Conservation (phyloP, 2,113 vertebrate species). For the Esox niger region DNA sequence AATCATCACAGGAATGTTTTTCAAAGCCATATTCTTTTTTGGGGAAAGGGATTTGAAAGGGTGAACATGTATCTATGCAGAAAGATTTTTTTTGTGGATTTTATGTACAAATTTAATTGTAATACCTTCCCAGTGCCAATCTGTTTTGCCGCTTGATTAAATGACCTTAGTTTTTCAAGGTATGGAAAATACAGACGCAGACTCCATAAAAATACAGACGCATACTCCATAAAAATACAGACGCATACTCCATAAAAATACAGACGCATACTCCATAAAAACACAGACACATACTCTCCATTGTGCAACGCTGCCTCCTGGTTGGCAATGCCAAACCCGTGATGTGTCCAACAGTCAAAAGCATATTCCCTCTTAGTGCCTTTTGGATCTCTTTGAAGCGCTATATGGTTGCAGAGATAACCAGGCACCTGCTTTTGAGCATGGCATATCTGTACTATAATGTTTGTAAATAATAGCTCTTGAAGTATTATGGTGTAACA, state of each 20-base stretch:
- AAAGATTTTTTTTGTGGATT: too few relatives aligned
- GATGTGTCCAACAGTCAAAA: slow-evolving; percentile 11
- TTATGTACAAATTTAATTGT: too few relatives aligned
- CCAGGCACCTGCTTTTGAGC: slow-evolving; percentile 29
- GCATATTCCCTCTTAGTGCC: slow-evolving; percentile 5
- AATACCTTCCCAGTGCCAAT: too few relatives aligned
- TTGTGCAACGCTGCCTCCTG: background rate
- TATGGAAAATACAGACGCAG: background rate
- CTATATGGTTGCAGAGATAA: slow-evolving; percentile 41
- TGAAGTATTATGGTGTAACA: slow-evolving; percentile 34
- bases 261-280: background rate
- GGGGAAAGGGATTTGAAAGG: too few relatives aligned
- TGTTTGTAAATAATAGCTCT: slow-evolving; percentile 47
- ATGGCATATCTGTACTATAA: slow-evolving; percentile 24
- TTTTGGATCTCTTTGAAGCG: slow-evolving; percentile 40
- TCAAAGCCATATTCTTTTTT: too few relatives aligned
- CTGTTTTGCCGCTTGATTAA: background rate
- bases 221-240: background rate
- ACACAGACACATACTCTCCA: background rate
- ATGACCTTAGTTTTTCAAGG: background rate
- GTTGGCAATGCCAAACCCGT: background rate
- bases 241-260: background rate
- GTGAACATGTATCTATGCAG: too few relatives aligned
- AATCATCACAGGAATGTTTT: background rate
- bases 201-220: too few relatives aligned